Conservation (phyloP, 1,140 invertebrate species). For the Atta texana region DNA sequence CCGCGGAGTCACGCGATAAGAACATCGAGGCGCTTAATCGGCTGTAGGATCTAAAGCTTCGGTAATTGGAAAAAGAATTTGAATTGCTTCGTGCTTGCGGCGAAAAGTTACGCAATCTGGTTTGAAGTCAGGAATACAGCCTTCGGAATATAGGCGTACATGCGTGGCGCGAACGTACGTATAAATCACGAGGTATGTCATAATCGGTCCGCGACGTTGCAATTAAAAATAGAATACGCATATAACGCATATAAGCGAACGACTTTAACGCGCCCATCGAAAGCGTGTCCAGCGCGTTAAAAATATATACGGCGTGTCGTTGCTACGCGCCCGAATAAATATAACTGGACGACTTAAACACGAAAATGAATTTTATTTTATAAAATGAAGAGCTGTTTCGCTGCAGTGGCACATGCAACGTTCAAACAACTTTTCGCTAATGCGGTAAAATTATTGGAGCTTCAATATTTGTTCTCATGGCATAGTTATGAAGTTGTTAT, state of each 20-base stretch:
- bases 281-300: slow-evolving; percentile 20
- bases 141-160: background rate
- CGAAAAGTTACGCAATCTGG: slow-evolving; percentile 45
- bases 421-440: background rate
- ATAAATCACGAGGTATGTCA: slow-evolving; percentile 44
- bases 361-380: slow-evolving; percentile 11
- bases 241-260: slow-evolving; percentile 35
- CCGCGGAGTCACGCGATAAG: slow-evolving; percentile 59
- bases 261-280: slow-evolving; percentile 25
- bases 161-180: background rate
- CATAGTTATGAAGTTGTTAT: slow-evolving; percentile 36
- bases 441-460: slow-evolving; percentile 23
- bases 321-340: slow-evolving; percentile 22
- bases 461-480: slow-evolving; percentile 30
- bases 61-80: slow-evolving; percentile 53
- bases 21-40: slow-evolving; percentile 54
- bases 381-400: background rate
- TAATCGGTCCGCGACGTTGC: slow-evolving; percentile 50
- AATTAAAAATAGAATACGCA: slow-evolving; percentile 58
- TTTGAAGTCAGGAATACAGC: background rate
- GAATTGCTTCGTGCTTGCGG: slow-evolving; percentile 34
- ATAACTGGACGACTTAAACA: slow-evolving; percentile 18
- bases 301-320: slow-evolving; percentile 26
- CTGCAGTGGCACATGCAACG: background rate
- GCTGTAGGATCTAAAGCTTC: slow-evolving; percentile 40